phyloP scores from a whole-genome alignment of 2,797 vertebrate species.

The Trematomus bernacchii region DNA sequence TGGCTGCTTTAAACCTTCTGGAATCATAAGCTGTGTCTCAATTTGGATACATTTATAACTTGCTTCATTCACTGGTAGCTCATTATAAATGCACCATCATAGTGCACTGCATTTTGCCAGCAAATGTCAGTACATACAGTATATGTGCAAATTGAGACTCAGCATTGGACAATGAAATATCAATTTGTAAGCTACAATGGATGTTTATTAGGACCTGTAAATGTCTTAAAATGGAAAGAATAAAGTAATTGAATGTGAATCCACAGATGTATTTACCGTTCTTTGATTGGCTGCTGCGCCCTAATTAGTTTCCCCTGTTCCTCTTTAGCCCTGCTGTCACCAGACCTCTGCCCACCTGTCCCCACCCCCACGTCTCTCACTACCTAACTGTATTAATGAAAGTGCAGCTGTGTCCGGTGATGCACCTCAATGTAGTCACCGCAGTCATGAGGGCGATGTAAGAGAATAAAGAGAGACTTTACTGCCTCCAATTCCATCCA shows the following conservation, averaged over 20 bases:
- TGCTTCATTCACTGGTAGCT: no score
- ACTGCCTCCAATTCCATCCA: constrained; percentile 3
- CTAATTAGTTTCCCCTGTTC: no score
- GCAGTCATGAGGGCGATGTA: not conserved
- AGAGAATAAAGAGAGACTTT: not conserved
- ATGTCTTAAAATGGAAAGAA: not conserved
- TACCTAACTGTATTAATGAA: not conserved
- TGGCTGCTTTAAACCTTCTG: not conserved
- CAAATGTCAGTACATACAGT: no score
- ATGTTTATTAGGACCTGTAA: not conserved
- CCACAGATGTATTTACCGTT: not conserved
- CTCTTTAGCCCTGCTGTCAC: no score
- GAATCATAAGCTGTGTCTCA: no score
- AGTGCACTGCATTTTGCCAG: no score
- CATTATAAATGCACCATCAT: no score
- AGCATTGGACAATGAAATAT: not conserved
- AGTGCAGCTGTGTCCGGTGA: constrained; percentile 1
- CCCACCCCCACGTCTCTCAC: no score
- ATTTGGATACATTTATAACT: no score
- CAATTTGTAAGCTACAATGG: not conserved
- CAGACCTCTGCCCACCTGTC: no score
- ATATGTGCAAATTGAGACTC: no score
- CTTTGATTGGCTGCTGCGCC: no score
- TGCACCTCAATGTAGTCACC: not conserved
- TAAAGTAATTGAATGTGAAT: not conserved